These are phyloP conservation scores for Cryptocephalus primarius DNA, from an alignment of 2,888 invertebrate species.

Conservation along the genomic window DNA sequence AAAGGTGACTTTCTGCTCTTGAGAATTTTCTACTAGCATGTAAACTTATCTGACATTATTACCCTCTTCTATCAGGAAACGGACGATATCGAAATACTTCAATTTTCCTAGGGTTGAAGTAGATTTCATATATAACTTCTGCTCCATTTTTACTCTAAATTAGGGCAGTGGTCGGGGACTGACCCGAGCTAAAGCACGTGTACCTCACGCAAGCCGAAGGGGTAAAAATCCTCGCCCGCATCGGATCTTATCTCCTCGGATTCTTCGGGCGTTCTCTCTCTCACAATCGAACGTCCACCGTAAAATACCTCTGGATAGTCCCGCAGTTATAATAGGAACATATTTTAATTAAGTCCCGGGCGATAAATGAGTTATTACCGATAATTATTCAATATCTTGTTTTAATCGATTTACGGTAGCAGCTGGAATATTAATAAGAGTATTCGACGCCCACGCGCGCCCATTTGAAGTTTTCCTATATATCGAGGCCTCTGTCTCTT, in stretches of 20 bases:
- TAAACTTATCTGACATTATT: too few species aligned
- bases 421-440: constrained; percentile 8
- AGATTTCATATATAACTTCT: too few species aligned
- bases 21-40: too few species aligned
- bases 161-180: too few species aligned
- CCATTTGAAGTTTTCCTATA: background rate
- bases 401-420: constrained; percentile 23
- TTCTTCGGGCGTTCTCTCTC: background rate
- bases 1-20: too few species aligned
- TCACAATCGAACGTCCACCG: background rate
- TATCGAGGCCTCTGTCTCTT: constrained; percentile 2
- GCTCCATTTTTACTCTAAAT: too few species aligned
- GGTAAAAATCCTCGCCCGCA: too few species aligned
- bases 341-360: constrained; percentile 24
- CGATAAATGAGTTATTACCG: constrained; percentile 23
- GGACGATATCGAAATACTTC: too few species aligned
- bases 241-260: background rate
- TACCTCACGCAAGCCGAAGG: too few species aligned
- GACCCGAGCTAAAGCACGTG: too few species aligned
- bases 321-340: constrained; percentile 7
- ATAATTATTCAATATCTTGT: constrained; percentile 24
- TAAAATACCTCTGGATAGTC: constrained; percentile 3
- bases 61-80: too few species aligned
- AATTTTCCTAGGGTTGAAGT: too few species aligned
- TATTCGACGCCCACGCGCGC: constrained; percentile 5